These are phyloP conservation scores for Oithona nana DNA, from an alignment of 2,888 invertebrate genomes.

Conservation along the genomic window DNA sequence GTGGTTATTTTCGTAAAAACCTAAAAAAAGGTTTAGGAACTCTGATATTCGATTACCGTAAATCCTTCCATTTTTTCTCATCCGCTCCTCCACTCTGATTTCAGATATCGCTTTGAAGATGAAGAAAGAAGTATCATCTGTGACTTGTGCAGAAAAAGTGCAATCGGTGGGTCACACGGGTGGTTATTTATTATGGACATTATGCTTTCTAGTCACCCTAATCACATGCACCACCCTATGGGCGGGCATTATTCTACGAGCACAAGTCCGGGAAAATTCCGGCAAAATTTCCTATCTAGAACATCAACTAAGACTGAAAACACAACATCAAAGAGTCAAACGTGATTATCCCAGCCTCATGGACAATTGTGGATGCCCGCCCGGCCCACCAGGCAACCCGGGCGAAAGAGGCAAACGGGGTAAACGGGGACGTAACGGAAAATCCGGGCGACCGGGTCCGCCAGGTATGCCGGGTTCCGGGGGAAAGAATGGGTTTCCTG, in stretches of 20 bases:
- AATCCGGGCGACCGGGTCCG: constrained; percentile 21
- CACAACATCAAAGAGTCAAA: not conserved
- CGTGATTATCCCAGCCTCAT: not conserved
- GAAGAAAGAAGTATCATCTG: too few species aligned
- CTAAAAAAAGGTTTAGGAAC: too few species aligned
- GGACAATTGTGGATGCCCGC: not conserved
- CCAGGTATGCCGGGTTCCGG: not conserved
- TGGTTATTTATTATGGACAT: too few species aligned
- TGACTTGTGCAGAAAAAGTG: too few species aligned
- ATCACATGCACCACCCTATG: too few species aligned
- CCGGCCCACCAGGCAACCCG: constrained; percentile 19
- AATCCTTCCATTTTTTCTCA: too few species aligned
- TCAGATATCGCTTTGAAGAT: too few species aligned
- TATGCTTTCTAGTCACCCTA: too few species aligned
- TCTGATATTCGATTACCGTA: too few species aligned
- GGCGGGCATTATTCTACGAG: not conserved
- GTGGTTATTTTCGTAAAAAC: too few species aligned
- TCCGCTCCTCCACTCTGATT: too few species aligned
- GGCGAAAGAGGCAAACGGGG: constrained; percentile 22
- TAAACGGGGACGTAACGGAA: constrained; percentile 21
- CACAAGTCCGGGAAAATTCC: not conserved
- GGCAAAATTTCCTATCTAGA: not conserved
- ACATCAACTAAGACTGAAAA: not conserved
- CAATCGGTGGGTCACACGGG: too few species aligned
- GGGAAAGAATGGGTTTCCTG: constrained; percentile 13